These are phyloP conservation scores for Heterohyrax brucei DNA, from an alignment of 2,797 vertebrate species.

Conservation along the genomic window DNA sequence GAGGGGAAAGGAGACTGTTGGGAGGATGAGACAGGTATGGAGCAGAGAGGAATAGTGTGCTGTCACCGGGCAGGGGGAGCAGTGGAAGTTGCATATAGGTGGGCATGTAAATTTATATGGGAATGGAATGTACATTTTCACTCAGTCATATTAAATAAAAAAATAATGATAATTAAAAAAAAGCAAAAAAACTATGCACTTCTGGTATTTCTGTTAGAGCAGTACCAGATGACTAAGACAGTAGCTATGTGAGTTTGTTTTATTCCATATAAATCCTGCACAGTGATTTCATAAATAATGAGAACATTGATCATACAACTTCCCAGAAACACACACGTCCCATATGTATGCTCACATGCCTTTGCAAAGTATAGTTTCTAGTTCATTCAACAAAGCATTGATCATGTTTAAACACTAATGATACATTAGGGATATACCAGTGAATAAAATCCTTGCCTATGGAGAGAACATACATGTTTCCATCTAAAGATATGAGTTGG, in stretches of 20 bases:
- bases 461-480: neutral
- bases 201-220: no score
- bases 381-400: neutral
- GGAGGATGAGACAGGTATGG: no score
- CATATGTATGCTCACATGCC: neutral
- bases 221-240: no score
- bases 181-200: no score
- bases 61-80: no score
- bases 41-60: no score
- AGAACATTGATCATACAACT: neutral
- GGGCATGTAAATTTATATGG: no score
- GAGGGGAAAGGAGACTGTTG: no score
- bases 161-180: no score
- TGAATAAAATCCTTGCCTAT: conserved; percentile 2
- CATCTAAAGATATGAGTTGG: neutral
- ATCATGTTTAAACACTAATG: neutral
- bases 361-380: neutral
- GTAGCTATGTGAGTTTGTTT: neutral
- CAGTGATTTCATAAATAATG: neutral
- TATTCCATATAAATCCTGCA: neutral
- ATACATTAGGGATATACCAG: neutral
- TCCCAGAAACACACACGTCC: neutral
- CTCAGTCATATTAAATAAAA: no score
- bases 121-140: no score
- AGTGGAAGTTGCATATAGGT: no score